Evolutionary conservation across 2,888 invertebrate genomes (phyloP).

Genomic region (Seira ritae): DNA sequence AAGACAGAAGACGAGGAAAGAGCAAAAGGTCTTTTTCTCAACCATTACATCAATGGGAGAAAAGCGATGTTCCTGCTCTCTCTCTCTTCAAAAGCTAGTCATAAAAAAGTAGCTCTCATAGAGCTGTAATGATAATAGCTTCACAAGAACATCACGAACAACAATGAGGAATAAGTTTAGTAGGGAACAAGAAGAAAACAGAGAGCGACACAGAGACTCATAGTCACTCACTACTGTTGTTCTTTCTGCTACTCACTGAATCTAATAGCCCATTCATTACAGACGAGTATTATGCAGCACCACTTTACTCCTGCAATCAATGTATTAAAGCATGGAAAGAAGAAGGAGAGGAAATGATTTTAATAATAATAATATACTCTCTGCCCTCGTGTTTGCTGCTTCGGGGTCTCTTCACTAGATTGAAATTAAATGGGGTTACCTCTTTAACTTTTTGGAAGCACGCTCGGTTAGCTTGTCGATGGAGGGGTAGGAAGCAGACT

Average conservation of each 20-base stretch:
- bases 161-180: slow-evolving; percentile 17
- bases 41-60: slow-evolving; percentile 22
- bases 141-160: slow-evolving; percentile 15
- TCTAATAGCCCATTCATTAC: slow-evolving; percentile 30
- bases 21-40: slow-evolving; percentile 31
- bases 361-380: background rate
- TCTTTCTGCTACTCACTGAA: background rate
- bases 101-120: slow-evolving; percentile 1
- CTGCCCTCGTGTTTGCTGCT: slow-evolving; percentile 4
- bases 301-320: background rate
- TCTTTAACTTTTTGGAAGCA: slow-evolving; percentile 15
- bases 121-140: slow-evolving; percentile 9
- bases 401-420: slow-evolving; percentile 36
- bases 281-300: slow-evolving; percentile 21
- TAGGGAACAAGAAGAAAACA: background rate
- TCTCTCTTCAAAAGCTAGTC: background rate
- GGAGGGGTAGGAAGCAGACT: background rate
- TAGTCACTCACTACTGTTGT: background rate
- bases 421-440: slow-evolving; percentile 47
- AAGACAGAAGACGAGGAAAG: slow-evolving; percentile 13
- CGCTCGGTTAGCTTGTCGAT: background rate
- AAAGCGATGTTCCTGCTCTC: background rate
- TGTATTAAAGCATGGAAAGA: background rate
- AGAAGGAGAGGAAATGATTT: background rate
- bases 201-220: background rate